These are phyloP conservation scores for Dryocosmus kuriphilus DNA, from an alignment of 2,888 invertebrate genomes.

Conservation along the genomic window DNA sequence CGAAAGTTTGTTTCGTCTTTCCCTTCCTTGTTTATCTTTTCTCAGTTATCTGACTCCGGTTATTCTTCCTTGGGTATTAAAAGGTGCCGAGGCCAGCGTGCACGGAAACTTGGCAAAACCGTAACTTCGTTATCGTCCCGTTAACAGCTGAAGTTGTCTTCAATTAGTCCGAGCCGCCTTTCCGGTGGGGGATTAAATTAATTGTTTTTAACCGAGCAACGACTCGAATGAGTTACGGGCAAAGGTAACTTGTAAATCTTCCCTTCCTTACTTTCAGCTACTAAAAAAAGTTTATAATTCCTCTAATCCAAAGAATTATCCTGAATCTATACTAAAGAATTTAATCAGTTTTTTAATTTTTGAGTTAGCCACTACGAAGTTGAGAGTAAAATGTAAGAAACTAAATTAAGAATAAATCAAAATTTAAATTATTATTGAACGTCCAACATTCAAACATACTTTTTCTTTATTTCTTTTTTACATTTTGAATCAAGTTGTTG, in stretches of 20 bases:
- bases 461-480: too few relatives aligned
- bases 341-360: too few relatives aligned
- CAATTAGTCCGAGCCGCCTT: constrained; percentile 56
- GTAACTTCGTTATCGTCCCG: constrained; percentile 59
- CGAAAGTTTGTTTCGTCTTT: constrained; percentile 28
- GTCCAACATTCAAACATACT: too few relatives aligned
- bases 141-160: constrained; percentile 58
- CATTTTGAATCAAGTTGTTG: too few relatives aligned
- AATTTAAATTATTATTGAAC: too few relatives aligned
- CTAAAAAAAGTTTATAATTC: background rate
- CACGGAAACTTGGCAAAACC: constrained; percentile 54
- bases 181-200: constrained; percentile 56
- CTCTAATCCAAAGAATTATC: too few relatives aligned
- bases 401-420: too few relatives aligned
- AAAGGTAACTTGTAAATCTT: background rate
- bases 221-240: constrained; percentile 35
- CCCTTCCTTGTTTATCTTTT: constrained; percentile 27
- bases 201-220: constrained; percentile 56
- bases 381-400: too few relatives aligned
- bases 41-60: constrained; percentile 33
- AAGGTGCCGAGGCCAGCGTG: constrained; percentile 40
- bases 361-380: too few relatives aligned
- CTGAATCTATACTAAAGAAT: too few relatives aligned
- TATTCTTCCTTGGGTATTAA: constrained; percentile 39
- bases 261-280: background rate